A percentile compares a stretch with the other conserved stretches of the same genome.
Evolutionary conservation across 1,140 invertebrate genomes (phyloP).

Genomic region (Ruditapes philippinarum): DNA sequence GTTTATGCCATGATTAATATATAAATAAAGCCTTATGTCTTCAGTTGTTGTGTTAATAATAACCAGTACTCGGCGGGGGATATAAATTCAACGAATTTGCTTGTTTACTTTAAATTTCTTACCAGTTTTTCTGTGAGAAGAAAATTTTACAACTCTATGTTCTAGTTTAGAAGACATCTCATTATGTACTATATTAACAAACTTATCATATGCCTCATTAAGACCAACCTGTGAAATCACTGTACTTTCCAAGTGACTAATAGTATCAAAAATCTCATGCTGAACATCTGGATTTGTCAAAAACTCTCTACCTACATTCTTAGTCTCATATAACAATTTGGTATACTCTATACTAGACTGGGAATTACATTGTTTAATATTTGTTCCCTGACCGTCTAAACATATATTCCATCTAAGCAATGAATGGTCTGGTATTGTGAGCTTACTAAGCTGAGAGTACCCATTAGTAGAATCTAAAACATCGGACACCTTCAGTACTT

Average conservation of each 20-base stretch:
- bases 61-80: no score
- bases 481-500: not conserved
- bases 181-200: not conserved
- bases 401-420: not conserved
- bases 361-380: not conserved
- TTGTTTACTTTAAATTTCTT: not conserved
- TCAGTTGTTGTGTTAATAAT: no score
- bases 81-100: no score
- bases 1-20: no score
- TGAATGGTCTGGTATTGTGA: constrained; percentile 23
- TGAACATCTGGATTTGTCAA: not conserved
- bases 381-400: not conserved
- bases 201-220: not conserved
- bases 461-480: not conserved
- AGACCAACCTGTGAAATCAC: not conserved
- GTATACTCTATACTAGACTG: not conserved
- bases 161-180: not conserved
- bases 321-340: not conserved
- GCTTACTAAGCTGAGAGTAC: not conserved
- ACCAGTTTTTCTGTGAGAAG: not conserved
- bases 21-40: no score
- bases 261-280: not conserved
- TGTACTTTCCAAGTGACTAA: not conserved
- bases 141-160: not conserved
- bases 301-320: not conserved